These are phyloP conservation scores for Drosophila nigrodunni DNA, from an alignment of 1,140 invertebrate genomes.

Conservation along the genomic window DNA sequence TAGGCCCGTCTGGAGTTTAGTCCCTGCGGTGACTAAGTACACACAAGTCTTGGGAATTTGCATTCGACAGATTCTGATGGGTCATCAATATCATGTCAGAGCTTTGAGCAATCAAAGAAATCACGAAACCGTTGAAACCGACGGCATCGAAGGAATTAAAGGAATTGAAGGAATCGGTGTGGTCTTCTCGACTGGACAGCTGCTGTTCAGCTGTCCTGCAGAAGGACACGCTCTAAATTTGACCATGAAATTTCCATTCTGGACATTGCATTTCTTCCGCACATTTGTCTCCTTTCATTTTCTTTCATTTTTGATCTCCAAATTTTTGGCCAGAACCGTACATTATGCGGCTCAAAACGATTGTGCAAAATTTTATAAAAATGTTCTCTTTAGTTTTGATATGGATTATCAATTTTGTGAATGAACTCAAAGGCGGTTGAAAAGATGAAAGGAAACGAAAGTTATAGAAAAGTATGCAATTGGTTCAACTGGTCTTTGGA, in stretches of 20 bases:
- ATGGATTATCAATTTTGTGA: constrained; percentile 27
- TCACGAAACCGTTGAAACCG: no score
- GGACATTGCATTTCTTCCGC: constrained; percentile 46
- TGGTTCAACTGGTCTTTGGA: background rate
- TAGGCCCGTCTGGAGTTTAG: constrained; percentile 37
- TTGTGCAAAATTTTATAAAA: constrained; percentile 36
- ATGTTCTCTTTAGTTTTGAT: constrained; percentile 12
- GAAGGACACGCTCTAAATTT: constrained; percentile 69
- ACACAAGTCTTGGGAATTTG: constrained; percentile 36
- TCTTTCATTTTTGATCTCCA: constrained; percentile 3
- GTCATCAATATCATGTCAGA: constrained; percentile 37
- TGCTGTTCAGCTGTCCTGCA: constrained; percentile 55
- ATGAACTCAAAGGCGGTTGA: constrained; percentile 3
- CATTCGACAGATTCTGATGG: constrained; percentile 22
- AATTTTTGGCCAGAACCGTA: constrained; percentile 7
- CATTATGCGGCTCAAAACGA: constrained; percentile 21
- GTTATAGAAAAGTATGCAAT: background rate
- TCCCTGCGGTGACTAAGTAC: constrained; percentile 30
- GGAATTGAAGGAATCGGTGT: constrained; percentile 8
- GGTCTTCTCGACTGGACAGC: constrained; percentile 14
- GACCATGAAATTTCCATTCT: constrained; percentile 73
- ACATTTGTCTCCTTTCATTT: constrained; percentile 30
- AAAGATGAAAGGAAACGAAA: background rate
- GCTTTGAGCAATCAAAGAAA: constrained; percentile 10
- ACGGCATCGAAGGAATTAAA: no score